A percentile compares a stretch with the other conserved stretches of the same genome.
phyloP scores from a whole-genome alignment of 2,797 vertebrate species.

The Sebastiscus albofasciatus region DNA sequence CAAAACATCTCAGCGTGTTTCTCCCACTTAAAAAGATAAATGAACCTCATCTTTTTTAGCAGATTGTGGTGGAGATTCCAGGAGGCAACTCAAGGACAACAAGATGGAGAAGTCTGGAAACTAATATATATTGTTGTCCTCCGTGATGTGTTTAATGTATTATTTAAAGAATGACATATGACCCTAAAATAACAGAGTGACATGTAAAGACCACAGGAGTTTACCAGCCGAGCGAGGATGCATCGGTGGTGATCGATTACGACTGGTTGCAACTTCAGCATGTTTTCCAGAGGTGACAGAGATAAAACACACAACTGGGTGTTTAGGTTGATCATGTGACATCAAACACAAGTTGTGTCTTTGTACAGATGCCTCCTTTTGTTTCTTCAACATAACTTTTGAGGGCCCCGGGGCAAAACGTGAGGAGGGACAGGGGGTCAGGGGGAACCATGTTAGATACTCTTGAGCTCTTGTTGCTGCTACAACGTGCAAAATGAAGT shows the following conservation, averaged over 20 bases:
- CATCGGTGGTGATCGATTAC: not conserved
- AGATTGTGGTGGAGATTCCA: slow-evolving; percentile 61
- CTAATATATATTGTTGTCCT: not conserved
- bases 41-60: slow-evolving; percentile 55
- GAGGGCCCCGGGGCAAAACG: no score
- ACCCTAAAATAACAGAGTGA: not conserved
- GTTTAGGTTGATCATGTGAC: not conserved
- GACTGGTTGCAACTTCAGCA: not conserved
- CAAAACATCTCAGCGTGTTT: slow-evolving; percentile 50
- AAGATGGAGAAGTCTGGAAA: slow-evolving; percentile 10
- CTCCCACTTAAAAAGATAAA: slow-evolving; percentile 74
- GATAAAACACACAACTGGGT: not conserved
- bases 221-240: not conserved
- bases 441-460: no score
- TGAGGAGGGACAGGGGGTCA: no score
- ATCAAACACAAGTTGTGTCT: not conserved
- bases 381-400: no score
- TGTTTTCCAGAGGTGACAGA: not conserved
- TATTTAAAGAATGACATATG: not conserved
- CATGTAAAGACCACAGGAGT: not conserved
- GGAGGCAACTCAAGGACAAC: slow-evolving; percentile 44
- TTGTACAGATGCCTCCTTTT: no score
- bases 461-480: no score
- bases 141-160: not conserved
- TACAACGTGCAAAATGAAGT: no score